Evolutionary conservation across 2,113 vertebrate species (phyloP).

Genomic region (Morone saxatilis): DNA sequence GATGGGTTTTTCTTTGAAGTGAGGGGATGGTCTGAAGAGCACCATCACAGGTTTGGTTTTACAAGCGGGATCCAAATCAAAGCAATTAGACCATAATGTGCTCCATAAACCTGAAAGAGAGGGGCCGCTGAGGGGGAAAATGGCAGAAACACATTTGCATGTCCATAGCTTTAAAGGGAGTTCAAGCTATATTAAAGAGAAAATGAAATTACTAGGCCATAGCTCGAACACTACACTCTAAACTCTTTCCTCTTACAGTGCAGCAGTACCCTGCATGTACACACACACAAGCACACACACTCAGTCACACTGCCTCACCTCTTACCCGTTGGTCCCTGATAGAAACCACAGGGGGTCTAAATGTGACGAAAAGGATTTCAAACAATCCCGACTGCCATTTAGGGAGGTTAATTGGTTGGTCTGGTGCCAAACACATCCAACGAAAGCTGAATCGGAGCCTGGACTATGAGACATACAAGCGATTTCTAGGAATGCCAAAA

Average conservation of each 20-base stretch:
- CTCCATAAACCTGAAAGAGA: slow-evolving; percentile 83
- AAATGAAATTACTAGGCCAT: slow-evolving; percentile 64
- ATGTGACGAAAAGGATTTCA: slow-evolving; percentile 80
- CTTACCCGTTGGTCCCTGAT: slow-evolving; percentile 49
- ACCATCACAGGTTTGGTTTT: slow-evolving; percentile 80
- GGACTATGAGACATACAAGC: slow-evolving; percentile 20
- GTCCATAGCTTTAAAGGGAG: slow-evolving; percentile 57
- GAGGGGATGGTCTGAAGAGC: slow-evolving; percentile 80
- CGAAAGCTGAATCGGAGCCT: slow-evolving; percentile 46
- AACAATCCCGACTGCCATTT: slow-evolving; percentile 77
- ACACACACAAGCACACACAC: slow-evolving; percentile 14
- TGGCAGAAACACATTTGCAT: slow-evolving; percentile 62
- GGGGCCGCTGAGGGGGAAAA: slow-evolving; percentile 71
- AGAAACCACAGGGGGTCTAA: slow-evolving; percentile 64
- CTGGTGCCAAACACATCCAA: slow-evolving; percentile 71
- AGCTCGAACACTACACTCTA: slow-evolving; percentile 30
- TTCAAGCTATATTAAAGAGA: slow-evolving; percentile 67
- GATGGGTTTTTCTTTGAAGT: slow-evolving; percentile 74
- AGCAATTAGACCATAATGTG: slow-evolving; percentile 87
- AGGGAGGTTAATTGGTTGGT: slow-evolving; percentile 82
- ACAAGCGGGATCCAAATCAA: slow-evolving; percentile 85
- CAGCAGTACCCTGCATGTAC: background rate
- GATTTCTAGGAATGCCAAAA: slow-evolving; percentile 42
- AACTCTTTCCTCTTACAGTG: slow-evolving; percentile 10
- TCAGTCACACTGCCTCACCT: background rate